These are phyloP conservation scores for Scomber scombrus DNA, from an alignment of 2,113 vertebrate genomes.

Conservation along the genomic window DNA sequence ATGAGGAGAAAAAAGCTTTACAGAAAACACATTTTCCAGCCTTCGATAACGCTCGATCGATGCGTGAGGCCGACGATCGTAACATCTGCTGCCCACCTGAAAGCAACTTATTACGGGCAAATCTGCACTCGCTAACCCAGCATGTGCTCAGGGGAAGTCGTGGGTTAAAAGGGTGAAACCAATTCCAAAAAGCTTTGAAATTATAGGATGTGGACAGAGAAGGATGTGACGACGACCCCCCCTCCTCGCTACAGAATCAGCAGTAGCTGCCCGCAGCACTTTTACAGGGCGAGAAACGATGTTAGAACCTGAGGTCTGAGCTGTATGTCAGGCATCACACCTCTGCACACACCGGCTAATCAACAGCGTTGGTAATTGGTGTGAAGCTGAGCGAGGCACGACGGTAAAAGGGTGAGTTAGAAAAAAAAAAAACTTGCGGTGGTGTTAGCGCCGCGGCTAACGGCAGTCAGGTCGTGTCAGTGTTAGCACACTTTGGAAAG, in stretches of 20 bases:
- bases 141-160: conserved; percentile 34
- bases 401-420: conserved; percentile 44
- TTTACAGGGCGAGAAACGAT: background rate
- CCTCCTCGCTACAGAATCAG: background rate
- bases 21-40: conserved; percentile 20
- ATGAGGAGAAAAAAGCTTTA: too few species aligned
- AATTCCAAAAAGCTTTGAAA: conserved; percentile 26
- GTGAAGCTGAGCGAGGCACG: conserved; percentile 47
- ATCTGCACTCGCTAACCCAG: conserved; percentile 27
- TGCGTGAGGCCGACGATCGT: conserved; percentile 44
- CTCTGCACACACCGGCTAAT: conserved; percentile 44
- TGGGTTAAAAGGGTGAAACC: conserved; percentile 45
- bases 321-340: conserved; percentile 34
- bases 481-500: conserved; percentile 45
- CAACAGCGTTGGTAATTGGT: conserved; percentile 57
- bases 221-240: background rate
- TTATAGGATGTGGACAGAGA: background rate
- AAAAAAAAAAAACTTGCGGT: conserved; percentile 13
- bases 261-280: background rate
- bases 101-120: conserved; percentile 29
- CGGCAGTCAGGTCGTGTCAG: conserved; percentile 56
- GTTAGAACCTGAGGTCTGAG: conserved; percentile 8
- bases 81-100: conserved; percentile 39
- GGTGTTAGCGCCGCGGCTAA: conserved; percentile 49
- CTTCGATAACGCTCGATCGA: conserved; percentile 43